Percentiles rank a stretch among this genome's conserved stretches.
Evolutionary conservation across 2,888 invertebrate genomes (phyloP).

Genomic region (Lapara coniferarum): DNA sequence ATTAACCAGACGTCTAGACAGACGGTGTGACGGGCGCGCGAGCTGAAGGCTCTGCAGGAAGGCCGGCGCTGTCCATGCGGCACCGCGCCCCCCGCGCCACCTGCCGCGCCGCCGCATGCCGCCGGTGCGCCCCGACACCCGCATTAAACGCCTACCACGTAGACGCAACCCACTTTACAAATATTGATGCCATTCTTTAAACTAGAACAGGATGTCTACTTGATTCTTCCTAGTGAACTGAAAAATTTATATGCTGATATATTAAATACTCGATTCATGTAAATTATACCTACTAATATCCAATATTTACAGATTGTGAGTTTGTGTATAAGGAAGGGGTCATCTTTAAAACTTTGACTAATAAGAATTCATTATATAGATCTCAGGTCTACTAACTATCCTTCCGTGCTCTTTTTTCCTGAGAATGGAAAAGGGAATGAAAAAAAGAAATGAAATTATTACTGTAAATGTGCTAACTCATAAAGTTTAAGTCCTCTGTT

Average conservation of each 20-base stretch:
- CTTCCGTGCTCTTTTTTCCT: too few relatives aligned
- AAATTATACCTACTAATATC: too few relatives aligned
- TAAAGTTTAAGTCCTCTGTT: too few relatives aligned
- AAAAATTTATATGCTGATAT: neutral
- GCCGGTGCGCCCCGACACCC: neutral
- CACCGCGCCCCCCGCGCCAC: neutral
- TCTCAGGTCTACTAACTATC: too few relatives aligned
- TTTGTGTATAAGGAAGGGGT: too few relatives aligned
- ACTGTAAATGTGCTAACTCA: too few relatives aligned
- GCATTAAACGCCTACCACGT: slow-evolving; percentile 44
- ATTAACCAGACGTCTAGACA: slow-evolving; percentile 76
- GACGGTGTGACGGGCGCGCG: slow-evolving; percentile 59
- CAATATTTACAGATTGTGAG: too few relatives aligned
- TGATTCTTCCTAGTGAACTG: neutral
- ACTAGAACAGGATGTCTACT: neutral
- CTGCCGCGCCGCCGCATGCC: neutral
- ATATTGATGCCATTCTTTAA: neutral
- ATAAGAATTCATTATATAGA: too few relatives aligned
- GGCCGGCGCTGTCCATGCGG: slow-evolving; percentile 40
- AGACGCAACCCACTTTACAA: slow-evolving; percentile 34
- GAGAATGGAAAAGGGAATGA: too few relatives aligned
- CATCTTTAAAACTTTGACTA: too few relatives aligned
- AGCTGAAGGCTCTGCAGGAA: slow-evolving; percentile 70
- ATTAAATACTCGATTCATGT: neutral
- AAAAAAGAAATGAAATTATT: too few relatives aligned